These are phyloP conservation scores for Cyphomyrus discorhynchus DNA, from an alignment of 2,113 vertebrate genomes.

Conservation along the genomic window DNA sequence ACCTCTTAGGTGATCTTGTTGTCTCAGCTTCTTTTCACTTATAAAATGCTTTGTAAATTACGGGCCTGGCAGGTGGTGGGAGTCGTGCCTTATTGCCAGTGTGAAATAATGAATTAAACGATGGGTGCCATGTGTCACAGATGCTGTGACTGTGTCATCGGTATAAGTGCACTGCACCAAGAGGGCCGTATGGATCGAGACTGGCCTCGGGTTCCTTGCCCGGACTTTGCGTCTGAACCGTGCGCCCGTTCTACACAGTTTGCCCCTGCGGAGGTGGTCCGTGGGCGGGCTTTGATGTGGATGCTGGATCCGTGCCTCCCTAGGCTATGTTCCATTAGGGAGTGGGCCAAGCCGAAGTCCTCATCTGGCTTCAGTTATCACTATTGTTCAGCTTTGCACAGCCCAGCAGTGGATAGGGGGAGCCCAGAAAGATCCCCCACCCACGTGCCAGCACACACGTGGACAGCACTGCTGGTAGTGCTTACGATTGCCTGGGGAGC, in stretches of 20 bases:
- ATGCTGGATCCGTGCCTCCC: neutral
- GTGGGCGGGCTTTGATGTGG: neutral
- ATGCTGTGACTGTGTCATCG: neutral
- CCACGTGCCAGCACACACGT: neutral
- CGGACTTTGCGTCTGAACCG: neutral
- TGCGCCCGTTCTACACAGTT: neutral
- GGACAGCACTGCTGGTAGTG: neutral
- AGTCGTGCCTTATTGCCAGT: neutral
- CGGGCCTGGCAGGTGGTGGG: neutral
- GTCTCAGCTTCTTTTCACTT: neutral
- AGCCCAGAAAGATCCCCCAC: neutral
- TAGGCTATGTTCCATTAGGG: neutral
- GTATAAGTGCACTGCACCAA: neutral
- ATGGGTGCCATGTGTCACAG: neutral
- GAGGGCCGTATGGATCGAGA: neutral
- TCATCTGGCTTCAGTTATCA: constrained; percentile 3
- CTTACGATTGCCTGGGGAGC: neutral
- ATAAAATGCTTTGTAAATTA: neutral
- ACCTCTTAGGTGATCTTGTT: neutral
- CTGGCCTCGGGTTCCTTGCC: neutral
- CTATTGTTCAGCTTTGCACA: neutral
- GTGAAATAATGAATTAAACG: neutral
- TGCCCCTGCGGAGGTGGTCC: neutral
- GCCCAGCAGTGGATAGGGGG: neutral
- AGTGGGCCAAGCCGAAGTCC: neutral